Base-by-base conservation (phyloP, 2,113 vertebrate genomes). In the Carassius carassius region DNA sequence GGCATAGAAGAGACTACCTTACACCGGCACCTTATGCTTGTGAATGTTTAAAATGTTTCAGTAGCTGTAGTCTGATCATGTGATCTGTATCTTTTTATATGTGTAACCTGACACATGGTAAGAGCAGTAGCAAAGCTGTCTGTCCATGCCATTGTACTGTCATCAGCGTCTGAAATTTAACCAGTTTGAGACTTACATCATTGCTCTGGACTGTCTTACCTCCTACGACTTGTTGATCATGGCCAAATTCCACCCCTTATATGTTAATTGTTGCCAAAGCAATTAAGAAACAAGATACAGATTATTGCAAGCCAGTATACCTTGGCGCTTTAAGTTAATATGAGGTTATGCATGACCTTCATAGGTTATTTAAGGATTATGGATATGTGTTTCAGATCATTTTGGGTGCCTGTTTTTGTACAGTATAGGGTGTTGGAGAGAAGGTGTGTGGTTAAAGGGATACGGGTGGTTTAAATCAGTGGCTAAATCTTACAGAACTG, bases 121-220 rank as follows among this genome's bases (percentile, higher is more conserved):
- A 91, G 90, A 90, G 89, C 85, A 81, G 88, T 87, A 86, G 91
- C 84, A 81, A 87, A 88, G 90, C 89, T 25, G 81, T 84, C 90
- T 76, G 90, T 90, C 85, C 85, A 83, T 92, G 92, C 90, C 88
- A 84, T 92, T 92, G 90, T 90, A 88, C 88, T 88, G 88, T 86
- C 86, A 84, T 87, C 86, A 78, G 73, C 23, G 41, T 69, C 54
- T 90, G 90, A 90, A 89, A 91, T 88, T 70, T 41, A 85, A 85
- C 84, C 81, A 83, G 21, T 62, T 85, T 62, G 75, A 84, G 76
- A 80, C 83, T 89, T 87, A 82, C 86, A 85, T 89, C 80, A 89
- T 84, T 70, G 77, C 67, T 51, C 65, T 65, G 49, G 49, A 8
- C 76, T 12, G 47, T 56, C 25, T 78, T 85, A 75, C 67, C 69